Conservation (phyloP, 2,797 vertebrate species). For the Phyllotis vaccarum region DNA sequence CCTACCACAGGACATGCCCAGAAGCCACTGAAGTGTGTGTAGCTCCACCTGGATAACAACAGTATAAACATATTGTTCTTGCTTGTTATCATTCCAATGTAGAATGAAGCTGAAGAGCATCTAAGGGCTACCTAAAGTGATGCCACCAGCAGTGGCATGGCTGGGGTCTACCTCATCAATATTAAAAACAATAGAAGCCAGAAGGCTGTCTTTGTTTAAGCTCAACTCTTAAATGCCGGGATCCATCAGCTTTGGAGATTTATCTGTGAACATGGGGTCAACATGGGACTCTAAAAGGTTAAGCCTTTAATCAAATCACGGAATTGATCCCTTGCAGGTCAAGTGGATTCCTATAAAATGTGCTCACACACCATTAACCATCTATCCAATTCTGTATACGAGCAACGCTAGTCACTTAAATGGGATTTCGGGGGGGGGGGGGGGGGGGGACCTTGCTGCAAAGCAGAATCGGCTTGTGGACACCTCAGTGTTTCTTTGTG, state of each 20-base stretch:
- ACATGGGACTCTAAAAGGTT: slow-evolving; percentile 54
- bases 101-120: neutral
- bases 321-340: slow-evolving; percentile 52
- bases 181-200: slow-evolving; percentile 41
- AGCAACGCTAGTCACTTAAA: neutral
- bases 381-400: neutral
- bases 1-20: neutral
- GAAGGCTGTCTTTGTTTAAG: slow-evolving; percentile 35
- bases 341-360: slow-evolving; percentile 65
- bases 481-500: neutral
- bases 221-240: slow-evolving; percentile 38
- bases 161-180: slow-evolving; percentile 34
- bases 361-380: slow-evolving; percentile 45
- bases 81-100: neutral
- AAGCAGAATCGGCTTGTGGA: neutral
- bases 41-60: neutral
- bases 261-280: slow-evolving; percentile 52
- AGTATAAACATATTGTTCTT: neutral
- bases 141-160: neutral
- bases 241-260: slow-evolving; percentile 58
- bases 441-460: neutral
- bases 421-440: neutral
- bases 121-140: neutral
- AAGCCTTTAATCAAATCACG: slow-evolving; percentile 73
- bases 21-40: neutral